A percentile compares a stretch with the other conserved stretches of the same genome.
Evolutionary conservation across 37 sponge, comb jelly and placozoan species (phyloP).

Genomic region (Geodia barretti): DNA sequence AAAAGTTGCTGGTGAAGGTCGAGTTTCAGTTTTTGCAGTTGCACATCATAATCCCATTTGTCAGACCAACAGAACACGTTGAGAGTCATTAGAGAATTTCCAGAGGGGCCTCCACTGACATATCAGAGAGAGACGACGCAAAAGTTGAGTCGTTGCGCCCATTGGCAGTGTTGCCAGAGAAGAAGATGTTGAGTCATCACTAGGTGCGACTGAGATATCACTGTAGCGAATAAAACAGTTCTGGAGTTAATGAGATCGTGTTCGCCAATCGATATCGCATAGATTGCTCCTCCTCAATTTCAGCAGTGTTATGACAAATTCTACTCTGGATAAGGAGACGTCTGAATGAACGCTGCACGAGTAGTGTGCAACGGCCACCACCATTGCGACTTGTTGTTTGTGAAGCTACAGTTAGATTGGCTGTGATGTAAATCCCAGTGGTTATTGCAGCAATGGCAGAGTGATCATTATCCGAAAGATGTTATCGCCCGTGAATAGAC

Average conservation of each 20-base stretch:
- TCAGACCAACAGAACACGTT: background rate
- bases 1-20: background rate
- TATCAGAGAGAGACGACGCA: background rate
- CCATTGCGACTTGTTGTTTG: slow-evolving; percentile 45
- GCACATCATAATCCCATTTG: slow-evolving; percentile 3
- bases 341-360: slow-evolving; percentile 43
- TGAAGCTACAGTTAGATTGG: slow-evolving; percentile 11
- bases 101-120: background rate
- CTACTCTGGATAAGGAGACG: background rate
- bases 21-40: background rate
- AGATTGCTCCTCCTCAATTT: slow-evolving; percentile 66
- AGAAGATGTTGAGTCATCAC: slow-evolving; percentile 21
- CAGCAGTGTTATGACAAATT: slow-evolving; percentile 52
- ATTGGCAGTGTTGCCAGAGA: slow-evolving; percentile 45
- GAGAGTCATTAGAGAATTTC: too few relatives aligned
- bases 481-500: background rate
- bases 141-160: background rate
- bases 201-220: slow-evolving; percentile 8
- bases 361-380: slow-evolving; percentile 51
- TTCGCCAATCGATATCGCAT: slow-evolving; percentile 27
- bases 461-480: slow-evolving; percentile 20
- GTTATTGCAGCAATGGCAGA: slow-evolving; percentile 51
- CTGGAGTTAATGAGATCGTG: slow-evolving; percentile 58
- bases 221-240: slow-evolving; percentile 60
- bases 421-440: slow-evolving; percentile 12